phyloP scores from a whole-genome alignment of 2,113 vertebrate species.

The Chloroceryle aenea region DNA sequence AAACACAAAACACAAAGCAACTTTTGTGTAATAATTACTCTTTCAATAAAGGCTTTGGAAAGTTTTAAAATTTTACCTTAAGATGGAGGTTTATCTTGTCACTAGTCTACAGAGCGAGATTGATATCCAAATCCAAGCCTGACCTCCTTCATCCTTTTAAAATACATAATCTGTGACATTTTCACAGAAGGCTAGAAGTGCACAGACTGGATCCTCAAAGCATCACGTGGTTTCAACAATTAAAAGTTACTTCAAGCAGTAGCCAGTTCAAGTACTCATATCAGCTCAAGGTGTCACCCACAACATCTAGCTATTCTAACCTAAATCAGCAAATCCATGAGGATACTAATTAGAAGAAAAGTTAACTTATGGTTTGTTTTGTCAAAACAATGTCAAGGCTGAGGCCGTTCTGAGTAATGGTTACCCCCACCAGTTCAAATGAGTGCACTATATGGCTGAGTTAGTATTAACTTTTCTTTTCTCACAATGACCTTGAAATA shows the following conservation, averaged over 20 bases:
- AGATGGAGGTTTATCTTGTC: background rate
- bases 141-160: background rate
- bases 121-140: background rate
- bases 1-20: background rate
- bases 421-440: background rate
- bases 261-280: background rate
- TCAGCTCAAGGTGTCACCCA: background rate
- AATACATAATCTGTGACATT: background rate
- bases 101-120: background rate
- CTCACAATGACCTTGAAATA: background rate
- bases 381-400: background rate
- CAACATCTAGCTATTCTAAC: background rate
- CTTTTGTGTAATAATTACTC: background rate
- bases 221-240: background rate
- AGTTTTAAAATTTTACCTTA: background rate
- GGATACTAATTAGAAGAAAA: background rate
- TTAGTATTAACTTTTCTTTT: background rate
- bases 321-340: background rate
- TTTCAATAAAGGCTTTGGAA: background rate
- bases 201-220: background rate
- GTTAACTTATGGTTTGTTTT: background rate
- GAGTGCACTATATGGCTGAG: background rate
- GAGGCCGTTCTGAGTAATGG: background rate
- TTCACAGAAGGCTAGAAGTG: background rate
- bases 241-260: background rate